These are phyloP conservation scores for Polyommatus icarus DNA, from an alignment of 2,888 invertebrate genomes.

Conservation along the genomic window DNA sequence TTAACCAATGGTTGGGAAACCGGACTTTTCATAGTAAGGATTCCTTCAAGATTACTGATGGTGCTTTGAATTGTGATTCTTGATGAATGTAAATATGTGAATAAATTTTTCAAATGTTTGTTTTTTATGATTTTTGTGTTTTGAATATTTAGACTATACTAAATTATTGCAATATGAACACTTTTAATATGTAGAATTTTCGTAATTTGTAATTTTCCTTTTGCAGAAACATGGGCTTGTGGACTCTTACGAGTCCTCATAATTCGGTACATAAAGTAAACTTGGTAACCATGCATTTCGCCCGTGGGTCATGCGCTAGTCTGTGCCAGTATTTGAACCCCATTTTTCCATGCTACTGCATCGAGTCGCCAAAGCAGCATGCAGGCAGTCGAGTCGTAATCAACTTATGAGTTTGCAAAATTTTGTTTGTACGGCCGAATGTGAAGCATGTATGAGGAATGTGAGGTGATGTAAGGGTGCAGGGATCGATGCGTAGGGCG, in stretches of 20 bases:
- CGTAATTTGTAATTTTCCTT: not conserved
- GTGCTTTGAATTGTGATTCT: not conserved
- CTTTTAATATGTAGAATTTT: not conserved
- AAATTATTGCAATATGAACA: not conserved
- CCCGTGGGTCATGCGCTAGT: not conserved
- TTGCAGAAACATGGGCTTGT: not conserved
- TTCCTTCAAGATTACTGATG: constrained; percentile 14
- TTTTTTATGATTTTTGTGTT: not conserved
- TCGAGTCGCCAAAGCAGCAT: constrained; percentile 12
- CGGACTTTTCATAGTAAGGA: not conserved
- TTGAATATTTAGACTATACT: not conserved
- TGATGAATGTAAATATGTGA: not conserved
- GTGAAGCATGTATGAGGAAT: constrained; percentile 36
- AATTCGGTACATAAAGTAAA: not conserved
- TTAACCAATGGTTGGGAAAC: not conserved
- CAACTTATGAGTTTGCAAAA: constrained; percentile 14
- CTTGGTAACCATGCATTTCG: not conserved
- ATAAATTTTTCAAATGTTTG: not conserved
- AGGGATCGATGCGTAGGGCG: constrained; percentile 46
- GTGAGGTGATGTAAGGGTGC: constrained; percentile 41
- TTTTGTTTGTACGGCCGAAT: constrained; percentile 17
- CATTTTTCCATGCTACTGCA: not conserved
- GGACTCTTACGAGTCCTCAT: not conserved
- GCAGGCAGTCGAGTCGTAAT: constrained; percentile 4
- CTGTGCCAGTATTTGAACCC: not conserved